Evolutionary conservation across 1,140 invertebrate genomes (phyloP).

Genomic region (Habropoda laboriosa): DNA sequence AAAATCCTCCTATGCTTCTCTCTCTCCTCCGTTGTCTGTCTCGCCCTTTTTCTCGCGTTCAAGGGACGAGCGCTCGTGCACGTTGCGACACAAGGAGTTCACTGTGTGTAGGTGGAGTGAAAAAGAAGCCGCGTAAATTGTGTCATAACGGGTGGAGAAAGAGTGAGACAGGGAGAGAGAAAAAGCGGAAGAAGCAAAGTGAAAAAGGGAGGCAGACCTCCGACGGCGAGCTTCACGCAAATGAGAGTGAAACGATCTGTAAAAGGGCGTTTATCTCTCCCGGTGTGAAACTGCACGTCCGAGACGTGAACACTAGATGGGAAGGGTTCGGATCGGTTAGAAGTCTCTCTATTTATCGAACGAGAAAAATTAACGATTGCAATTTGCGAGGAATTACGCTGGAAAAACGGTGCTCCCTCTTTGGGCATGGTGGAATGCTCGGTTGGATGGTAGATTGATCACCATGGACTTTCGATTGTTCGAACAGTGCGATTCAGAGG

Average conservation of each 20-base stretch:
- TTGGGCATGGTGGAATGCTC: not conserved
- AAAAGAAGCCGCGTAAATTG: slow-evolving; percentile 15
- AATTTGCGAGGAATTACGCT: not conserved
- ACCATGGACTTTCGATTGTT: not conserved
- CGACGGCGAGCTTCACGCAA: slow-evolving; percentile 62
- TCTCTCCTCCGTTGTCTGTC: slow-evolving; percentile 21
- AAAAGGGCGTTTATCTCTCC: slow-evolving; percentile 62
- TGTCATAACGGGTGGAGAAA: slow-evolving; percentile 21
- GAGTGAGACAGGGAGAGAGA: slow-evolving; percentile 4
- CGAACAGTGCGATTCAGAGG: too few species aligned
- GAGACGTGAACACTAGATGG: slow-evolving; percentile 8
- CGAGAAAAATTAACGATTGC: slow-evolving; percentile 23
- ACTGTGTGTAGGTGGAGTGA: not conserved
- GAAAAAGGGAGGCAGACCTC: slow-evolving; percentile 66
- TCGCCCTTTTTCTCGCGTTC: not conserved
- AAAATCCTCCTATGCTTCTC: slow-evolving; percentile 41
- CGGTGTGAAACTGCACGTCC: slow-evolving; percentile 32
- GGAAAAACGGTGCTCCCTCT: not conserved
- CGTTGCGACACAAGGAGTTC: slow-evolving; percentile 11
- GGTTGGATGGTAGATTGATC: not conserved
- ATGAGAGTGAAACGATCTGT: slow-evolving; percentile 61
- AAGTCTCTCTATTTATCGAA: slow-evolving; percentile 23
- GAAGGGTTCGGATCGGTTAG: slow-evolving; percentile 10
- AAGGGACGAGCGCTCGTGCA: not conserved
- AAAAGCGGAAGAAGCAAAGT: slow-evolving; percentile 33